Percentiles rank a stretch among this genome's conserved stretches.
phyloP scores from a whole-genome alignment of 2,797 vertebrate genomes.

The Sciurus vulgaris region DNA sequence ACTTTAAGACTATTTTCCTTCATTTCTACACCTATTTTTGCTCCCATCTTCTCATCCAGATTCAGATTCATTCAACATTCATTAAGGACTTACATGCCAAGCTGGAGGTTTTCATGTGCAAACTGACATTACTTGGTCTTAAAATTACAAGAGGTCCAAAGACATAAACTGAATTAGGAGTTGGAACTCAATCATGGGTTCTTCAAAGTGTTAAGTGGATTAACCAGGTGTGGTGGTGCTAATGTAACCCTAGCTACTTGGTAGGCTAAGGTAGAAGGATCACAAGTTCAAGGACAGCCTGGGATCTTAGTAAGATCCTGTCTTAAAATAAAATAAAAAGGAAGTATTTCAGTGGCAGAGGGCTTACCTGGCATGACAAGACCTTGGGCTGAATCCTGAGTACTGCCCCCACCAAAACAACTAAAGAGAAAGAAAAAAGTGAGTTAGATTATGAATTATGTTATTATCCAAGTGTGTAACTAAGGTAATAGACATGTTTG shows the following conservation, averaged over 20 bases:
- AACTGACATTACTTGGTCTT: not conserved
- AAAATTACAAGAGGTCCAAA: not conserved
- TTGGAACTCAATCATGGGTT: not conserved
- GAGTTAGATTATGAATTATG: not conserved
- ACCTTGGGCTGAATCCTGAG: not conserved
- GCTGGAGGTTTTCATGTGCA: not conserved
- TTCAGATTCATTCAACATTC: slow-evolving; percentile 1
- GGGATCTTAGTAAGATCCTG: too few species aligned
- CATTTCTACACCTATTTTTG: not conserved
- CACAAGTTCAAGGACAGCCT: too few species aligned
- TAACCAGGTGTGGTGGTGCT: not conserved
- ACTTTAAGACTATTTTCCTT: slow-evolving; percentile 13
- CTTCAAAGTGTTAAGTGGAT: not conserved
- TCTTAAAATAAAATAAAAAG: too few species aligned
- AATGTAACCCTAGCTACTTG: too few species aligned
- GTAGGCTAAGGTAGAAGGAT: too few species aligned
- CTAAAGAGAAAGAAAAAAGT: too few species aligned
- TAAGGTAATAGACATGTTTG: not conserved
- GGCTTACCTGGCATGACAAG: not conserved
- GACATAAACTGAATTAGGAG: not conserved
- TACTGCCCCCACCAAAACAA: too few species aligned
- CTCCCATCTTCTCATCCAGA: not conserved
- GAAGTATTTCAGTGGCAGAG: too few species aligned
- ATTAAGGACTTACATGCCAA: not conserved
- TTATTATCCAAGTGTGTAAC: not conserved